A percentile compares a stretch with the other conserved stretches of the same genome.
phyloP scores from a whole-genome alignment of 2,888 invertebrate genomes.

The Calephelis perditalis region DNA sequence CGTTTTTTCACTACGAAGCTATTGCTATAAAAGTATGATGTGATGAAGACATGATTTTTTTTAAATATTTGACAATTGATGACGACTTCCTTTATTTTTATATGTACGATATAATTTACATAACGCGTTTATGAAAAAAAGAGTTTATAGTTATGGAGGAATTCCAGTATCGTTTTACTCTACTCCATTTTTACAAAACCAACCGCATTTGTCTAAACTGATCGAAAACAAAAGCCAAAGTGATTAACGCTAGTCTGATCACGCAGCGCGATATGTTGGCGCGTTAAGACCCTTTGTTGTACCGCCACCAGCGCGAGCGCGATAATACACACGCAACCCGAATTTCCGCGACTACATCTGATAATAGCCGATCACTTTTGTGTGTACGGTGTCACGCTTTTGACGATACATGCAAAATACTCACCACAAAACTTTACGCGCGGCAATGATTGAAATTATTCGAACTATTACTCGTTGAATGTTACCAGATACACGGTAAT shows the following conservation, averaged over 20 bases:
- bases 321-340: neutral
- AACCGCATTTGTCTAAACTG: neutral
- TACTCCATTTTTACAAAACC: neutral
- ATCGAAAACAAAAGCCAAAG: neutral
- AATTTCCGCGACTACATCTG: neutral
- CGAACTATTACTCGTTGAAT: too few relatives aligned
- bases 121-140: too few relatives aligned
- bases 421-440: too few relatives aligned
- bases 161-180: neutral
- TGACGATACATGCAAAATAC: too few relatives aligned
- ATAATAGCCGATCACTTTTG: neutral
- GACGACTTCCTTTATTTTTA: too few relatives aligned
- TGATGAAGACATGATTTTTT: too few relatives aligned
- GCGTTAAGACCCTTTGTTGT: neutral
- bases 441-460: too few relatives aligned
- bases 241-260: neutral
- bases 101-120: too few relatives aligned
- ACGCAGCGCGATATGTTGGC: neutral
- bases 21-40: too few relatives aligned
- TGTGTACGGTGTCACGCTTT: neutral
- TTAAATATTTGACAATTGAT: too few relatives aligned
- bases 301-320: neutral
- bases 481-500: too few relatives aligned
- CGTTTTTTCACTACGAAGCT: too few relatives aligned
- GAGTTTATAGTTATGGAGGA: constrained; percentile 1